Conservation (phyloP, 2,888 invertebrate species). For the Eueremaeus valkanovi region DNA sequence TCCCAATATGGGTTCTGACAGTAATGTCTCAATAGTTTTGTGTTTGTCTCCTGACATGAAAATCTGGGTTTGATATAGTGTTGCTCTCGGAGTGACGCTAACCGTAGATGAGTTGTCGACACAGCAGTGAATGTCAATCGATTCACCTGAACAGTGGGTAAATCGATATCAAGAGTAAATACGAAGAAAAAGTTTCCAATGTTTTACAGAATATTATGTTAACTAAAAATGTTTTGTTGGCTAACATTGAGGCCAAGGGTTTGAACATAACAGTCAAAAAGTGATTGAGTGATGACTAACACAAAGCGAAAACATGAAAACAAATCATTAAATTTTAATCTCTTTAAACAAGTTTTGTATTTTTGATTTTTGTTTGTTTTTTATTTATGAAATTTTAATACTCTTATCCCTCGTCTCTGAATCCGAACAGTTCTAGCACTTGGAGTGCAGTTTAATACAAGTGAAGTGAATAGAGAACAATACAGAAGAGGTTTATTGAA, state of each 20-base stretch:
- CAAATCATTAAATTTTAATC: background rate
- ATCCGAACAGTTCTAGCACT: too few species aligned
- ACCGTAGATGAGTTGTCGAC: conserved; percentile 38
- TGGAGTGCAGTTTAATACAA: background rate
- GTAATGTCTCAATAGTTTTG: conserved; percentile 36
- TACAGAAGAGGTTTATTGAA: background rate
- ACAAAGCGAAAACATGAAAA: background rate
- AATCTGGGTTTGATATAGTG: conserved; percentile 39
- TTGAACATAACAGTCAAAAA: background rate
- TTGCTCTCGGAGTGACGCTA: conserved; percentile 38
- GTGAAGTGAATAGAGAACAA: background rate
- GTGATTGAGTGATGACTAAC: background rate
- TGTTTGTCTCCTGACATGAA: conserved; percentile 39
- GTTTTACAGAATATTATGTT: background rate
- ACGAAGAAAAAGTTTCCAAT: too few species aligned
- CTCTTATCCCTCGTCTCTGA: background rate
- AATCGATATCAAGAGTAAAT: background rate
- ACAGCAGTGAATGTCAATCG: conserved; percentile 4
- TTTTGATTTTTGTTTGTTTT: background rate
- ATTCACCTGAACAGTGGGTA: conserved; percentile 32
- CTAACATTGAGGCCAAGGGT: background rate
- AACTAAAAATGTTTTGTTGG: background rate
- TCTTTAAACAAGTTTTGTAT: background rate
- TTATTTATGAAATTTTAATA: background rate
- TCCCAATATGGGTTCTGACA: conserved; percentile 35